Conservation (phyloP, 2,888 invertebrate genomes). For the Erebia ligea region DNA sequence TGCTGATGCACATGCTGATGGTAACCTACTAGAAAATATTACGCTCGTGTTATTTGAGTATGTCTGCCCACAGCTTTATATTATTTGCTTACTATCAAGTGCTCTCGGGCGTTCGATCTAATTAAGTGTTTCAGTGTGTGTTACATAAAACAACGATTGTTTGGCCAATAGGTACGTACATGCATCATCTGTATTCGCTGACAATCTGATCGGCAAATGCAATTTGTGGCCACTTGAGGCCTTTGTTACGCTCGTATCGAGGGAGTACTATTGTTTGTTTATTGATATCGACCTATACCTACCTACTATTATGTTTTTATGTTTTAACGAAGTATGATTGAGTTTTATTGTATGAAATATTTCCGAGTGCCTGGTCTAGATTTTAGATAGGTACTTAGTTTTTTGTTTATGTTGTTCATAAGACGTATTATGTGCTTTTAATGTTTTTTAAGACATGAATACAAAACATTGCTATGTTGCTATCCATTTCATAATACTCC, state of each 20-base stretch:
- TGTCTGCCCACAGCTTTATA: slow-evolving; percentile 31
- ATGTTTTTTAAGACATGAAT: too few relatives aligned
- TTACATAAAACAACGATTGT: slow-evolving; percentile 44
- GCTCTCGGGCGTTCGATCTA: slow-evolving; percentile 47
- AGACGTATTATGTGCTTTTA: too few relatives aligned
- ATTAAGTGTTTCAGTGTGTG: slow-evolving; percentile 50
- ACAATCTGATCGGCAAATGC: slow-evolving; percentile 36
- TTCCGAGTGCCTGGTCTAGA: too few relatives aligned
- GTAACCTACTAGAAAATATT: neutral
- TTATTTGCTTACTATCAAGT: slow-evolving; percentile 33
- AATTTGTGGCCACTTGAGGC: slow-evolving; percentile 40
- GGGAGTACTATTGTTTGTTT: slow-evolving; percentile 41
- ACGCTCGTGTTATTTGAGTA: slow-evolving; percentile 15
- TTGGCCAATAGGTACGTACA: slow-evolving; percentile 43
- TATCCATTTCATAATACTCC: too few relatives aligned
- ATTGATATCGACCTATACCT: slow-evolving; percentile 1
- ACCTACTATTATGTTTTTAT: too few relatives aligned
- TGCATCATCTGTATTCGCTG: slow-evolving; percentile 44
- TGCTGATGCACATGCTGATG: too few relatives aligned
- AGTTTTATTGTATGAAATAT: too few relatives aligned
- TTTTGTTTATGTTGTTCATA: too few relatives aligned
- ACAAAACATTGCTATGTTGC: too few relatives aligned
- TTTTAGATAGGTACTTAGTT: too few relatives aligned
- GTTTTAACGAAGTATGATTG: neutral
- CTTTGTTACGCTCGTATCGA: slow-evolving; percentile 36